Evolutionary conservation across 2,888 invertebrate species (phyloP).

Genomic region (Pterobdella sp.): DNA sequence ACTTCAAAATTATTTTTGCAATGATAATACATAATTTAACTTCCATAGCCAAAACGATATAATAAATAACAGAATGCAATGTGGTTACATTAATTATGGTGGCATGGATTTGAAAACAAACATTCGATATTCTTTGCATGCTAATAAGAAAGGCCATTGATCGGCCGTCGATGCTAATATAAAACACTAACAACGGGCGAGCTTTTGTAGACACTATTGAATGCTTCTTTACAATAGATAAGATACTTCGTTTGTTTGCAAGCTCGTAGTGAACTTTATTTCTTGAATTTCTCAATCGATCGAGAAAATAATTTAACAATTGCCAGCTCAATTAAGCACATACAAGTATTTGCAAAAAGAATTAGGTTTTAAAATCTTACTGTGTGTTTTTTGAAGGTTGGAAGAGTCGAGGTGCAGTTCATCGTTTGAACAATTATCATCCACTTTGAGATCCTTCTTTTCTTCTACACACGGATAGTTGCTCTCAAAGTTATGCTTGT

Average conservation of each 20-base stretch:
- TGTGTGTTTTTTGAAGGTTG: not conserved
- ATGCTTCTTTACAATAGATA: not conserved
- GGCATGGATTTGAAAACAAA: conserved; percentile 26
- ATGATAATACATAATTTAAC: too few species aligned
- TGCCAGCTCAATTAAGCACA: conserved; percentile 4
- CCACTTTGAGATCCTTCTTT: not conserved
- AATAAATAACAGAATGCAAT: too few species aligned
- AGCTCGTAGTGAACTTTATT: not conserved
- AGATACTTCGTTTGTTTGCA: not conserved
- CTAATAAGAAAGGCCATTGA: conserved; percentile 19
- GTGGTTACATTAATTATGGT: conserved; percentile 5
- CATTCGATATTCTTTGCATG: conserved; percentile 28
- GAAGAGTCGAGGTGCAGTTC: not conserved
- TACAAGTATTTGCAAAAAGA: not conserved
- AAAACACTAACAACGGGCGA: conserved; percentile 3
- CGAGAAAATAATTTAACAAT: not conserved
- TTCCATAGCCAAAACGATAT: too few species aligned
- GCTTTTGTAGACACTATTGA: not conserved
- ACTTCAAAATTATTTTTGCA: too few species aligned
- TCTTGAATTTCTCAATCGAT: conserved; percentile 1
- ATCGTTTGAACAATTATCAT: not conserved
- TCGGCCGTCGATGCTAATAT: conserved; percentile 6
- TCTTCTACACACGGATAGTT: not conserved
- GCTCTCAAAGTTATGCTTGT: not conserved
- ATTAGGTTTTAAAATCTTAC: not conserved